A percentile compares a stretch with the other conserved stretches of the same genome.
These are phyloP conservation scores for Carcinoscorpius rotundicauda DNA, from an alignment of 1,140 invertebrate species.

Conservation along the genomic window DNA sequence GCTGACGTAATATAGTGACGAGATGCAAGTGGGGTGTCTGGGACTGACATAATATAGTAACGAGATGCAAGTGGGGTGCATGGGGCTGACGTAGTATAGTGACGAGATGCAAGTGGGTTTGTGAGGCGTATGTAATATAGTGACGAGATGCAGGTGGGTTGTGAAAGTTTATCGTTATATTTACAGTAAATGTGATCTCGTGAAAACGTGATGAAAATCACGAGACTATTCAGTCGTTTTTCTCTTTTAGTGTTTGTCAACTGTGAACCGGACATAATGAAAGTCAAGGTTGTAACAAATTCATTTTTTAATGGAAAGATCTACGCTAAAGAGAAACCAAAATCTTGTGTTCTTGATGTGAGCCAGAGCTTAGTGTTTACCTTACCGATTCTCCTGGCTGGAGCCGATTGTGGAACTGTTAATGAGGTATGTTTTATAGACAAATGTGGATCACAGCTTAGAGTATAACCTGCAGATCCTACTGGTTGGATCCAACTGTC, in stretches of 20 bases:
- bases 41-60: too few species aligned
- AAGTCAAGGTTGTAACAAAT: constrained; percentile 16
- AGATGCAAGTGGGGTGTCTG: too few species aligned
- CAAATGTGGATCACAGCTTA: constrained; percentile 11
- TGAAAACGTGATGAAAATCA: neutral
- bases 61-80: too few species aligned
- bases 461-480: constrained; percentile 18
- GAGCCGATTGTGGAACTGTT: constrained; percentile 20
- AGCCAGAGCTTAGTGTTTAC: constrained; percentile 15
- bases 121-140: too few species aligned
- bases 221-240: neutral
- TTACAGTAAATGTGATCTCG: neutral
- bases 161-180: too few species aligned
- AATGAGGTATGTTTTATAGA: constrained; percentile 11
- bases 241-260: constrained; percentile 17
- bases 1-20: too few species aligned
- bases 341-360: constrained; percentile 16
- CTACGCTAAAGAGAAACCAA: constrained; percentile 17
- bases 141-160: too few species aligned
- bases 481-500: constrained; percentile 18
- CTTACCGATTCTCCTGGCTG: constrained; percentile 15
- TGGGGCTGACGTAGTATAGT: too few species aligned
- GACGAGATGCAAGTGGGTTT: too few species aligned
- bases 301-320: constrained; percentile 20
- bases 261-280: constrained; percentile 15